Evolutionary conservation across 2,888 invertebrate genomes (phyloP).

Genomic region (Bimastos eiseni): DNA sequence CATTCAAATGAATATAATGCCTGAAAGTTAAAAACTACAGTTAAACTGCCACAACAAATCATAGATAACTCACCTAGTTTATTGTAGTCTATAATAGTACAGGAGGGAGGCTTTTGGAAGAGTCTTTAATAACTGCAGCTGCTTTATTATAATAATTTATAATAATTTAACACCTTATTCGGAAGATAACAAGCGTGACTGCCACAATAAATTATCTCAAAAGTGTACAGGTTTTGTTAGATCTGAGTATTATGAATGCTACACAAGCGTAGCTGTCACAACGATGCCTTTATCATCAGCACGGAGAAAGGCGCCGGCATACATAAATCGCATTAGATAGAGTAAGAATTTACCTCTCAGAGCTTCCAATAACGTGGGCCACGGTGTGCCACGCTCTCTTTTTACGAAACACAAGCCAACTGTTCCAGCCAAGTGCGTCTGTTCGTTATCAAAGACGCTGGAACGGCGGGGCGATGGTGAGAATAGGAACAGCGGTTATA

Average conservation of each 20-base stretch:
- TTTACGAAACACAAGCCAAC: background rate
- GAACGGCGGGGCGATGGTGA: background rate
- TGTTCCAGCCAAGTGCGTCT: background rate
- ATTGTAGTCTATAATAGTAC: constrained; percentile 7
- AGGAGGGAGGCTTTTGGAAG: constrained; percentile 2
- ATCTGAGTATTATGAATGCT: background rate
- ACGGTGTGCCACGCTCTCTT: background rate
- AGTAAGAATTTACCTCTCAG: background rate
- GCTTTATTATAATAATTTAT: constrained; percentile 10
- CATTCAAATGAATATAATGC: background rate
- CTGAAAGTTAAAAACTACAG: background rate
- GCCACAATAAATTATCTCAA: background rate
- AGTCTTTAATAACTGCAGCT: constrained; percentile 22
- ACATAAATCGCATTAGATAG: background rate
- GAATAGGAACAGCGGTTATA: background rate
- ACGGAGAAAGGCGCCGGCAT: background rate
- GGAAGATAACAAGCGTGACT: background rate
- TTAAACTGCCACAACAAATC: constrained; percentile 13
- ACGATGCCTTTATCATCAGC: background rate
- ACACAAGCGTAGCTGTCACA: background rate
- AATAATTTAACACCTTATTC: constrained; percentile 19
- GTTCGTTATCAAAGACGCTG: background rate
- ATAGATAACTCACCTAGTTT: constrained; percentile 13
- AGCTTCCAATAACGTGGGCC: no score
- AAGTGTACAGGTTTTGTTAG: background rate